A percentile compares a stretch with the other conserved stretches of the same genome.
Conservation (phyloP, 2,888 invertebrate species). For the Chaetogeoica ovagalla region DNA sequence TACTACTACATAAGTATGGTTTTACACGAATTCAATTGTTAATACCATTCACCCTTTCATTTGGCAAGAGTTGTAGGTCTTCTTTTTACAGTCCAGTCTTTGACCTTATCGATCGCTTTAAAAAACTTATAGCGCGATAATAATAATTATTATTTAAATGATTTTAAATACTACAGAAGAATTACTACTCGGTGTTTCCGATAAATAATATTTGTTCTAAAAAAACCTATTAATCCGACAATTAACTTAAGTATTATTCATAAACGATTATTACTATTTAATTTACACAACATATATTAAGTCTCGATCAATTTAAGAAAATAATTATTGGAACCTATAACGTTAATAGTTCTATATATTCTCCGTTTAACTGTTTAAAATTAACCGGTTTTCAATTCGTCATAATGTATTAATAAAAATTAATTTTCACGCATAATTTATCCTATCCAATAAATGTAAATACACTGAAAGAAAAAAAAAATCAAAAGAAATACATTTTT, state of each 20-base stretch:
- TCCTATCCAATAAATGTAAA: too few relatives aligned
- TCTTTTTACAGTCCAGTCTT: slow-evolving; percentile 30
- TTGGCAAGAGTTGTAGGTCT: slow-evolving; percentile 41
- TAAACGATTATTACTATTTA: background rate
- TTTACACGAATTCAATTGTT: slow-evolving; percentile 25
- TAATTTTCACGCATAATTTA: too few relatives aligned
- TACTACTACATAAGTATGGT: slow-evolving; percentile 18
- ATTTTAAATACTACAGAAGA: background rate
- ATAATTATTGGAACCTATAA: too few relatives aligned
- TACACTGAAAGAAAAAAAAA: too few relatives aligned
- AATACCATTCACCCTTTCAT: slow-evolving; percentile 23
- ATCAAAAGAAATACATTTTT: too few relatives aligned
- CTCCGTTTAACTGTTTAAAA: too few relatives aligned
- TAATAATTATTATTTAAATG: background rate
- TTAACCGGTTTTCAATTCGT: too few relatives aligned
- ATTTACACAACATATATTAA: background rate
- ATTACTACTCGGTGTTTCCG: background rate
- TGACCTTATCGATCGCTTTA: slow-evolving; percentile 32
- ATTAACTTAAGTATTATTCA: background rate
- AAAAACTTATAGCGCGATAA: background rate
- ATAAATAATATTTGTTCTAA: background rate
- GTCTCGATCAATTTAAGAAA: too few relatives aligned
- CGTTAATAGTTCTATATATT: too few relatives aligned
- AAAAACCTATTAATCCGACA: background rate
- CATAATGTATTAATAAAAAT: too few relatives aligned